These are phyloP conservation scores for Oryzias sinensis DNA, from an alignment of 2,797 vertebrate species.

Conservation along the genomic window DNA sequence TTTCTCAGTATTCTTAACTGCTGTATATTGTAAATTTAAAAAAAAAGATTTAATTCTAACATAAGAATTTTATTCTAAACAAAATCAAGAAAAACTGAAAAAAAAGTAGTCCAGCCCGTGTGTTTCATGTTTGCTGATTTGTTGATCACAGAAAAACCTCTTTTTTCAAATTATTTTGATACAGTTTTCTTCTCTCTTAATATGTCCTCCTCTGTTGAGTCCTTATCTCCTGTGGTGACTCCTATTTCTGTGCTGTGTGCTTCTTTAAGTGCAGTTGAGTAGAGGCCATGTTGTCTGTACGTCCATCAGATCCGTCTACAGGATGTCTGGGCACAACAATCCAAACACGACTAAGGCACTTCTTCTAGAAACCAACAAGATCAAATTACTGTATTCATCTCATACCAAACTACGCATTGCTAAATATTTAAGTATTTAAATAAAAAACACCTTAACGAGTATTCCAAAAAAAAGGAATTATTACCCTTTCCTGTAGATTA, in stretches of 20 bases:
- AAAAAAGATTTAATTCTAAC: slow-evolving; percentile 97
- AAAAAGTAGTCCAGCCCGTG: slow-evolving; percentile 91
- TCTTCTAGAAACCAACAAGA: slow-evolving; percentile 87
- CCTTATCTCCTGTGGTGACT: slow-evolving; percentile 89
- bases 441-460: slow-evolving; percentile 72
- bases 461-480: slow-evolving; percentile 83
- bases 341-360: slow-evolving; percentile 82
- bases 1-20: slow-evolving; percentile 95
- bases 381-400: slow-evolving; percentile 84
- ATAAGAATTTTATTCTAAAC: slow-evolving; percentile 82
- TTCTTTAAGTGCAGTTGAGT: slow-evolving; percentile 94
- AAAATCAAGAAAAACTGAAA: slow-evolving; percentile 76
- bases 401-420: slow-evolving; percentile 87
- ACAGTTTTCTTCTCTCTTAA: slow-evolving; percentile 39
- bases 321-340: slow-evolving; percentile 51
- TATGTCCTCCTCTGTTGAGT: slow-evolving; percentile 55
- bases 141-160: slow-evolving; percentile 54
- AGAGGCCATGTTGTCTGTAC: slow-evolving; percentile 89
- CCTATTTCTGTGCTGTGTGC: slow-evolving; percentile 90
- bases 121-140: slow-evolving; percentile 95
- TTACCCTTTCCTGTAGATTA: slow-evolving; percentile 98
- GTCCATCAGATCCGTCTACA: slow-evolving; percentile 51
- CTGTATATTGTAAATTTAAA: slow-evolving; percentile 96
- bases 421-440: slow-evolving; percentile 92
- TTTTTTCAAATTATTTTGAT: slow-evolving; percentile 35